Conservation (phyloP, 2,797 vertebrate genomes). For the Botia kubotai region DNA sequence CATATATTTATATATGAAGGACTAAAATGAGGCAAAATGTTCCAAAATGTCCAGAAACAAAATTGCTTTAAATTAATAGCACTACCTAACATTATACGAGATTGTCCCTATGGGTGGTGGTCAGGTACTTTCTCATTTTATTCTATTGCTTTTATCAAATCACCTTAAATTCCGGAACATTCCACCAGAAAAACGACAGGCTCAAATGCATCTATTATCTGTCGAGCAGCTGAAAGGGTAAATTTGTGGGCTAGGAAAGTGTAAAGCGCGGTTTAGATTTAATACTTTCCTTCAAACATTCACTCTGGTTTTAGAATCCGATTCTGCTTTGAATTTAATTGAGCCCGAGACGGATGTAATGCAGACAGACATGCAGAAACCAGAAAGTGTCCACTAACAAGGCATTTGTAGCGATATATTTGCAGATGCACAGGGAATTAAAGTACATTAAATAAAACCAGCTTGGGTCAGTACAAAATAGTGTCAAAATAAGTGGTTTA, state of each 20-base stretch:
- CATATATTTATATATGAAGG: too few relatives aligned
- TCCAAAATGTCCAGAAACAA: too few relatives aligned
- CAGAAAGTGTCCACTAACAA: background rate
- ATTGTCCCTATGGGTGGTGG: background rate
- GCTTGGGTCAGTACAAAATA: too few relatives aligned
- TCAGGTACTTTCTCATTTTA: conserved; percentile 14
- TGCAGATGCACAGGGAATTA: too few relatives aligned
- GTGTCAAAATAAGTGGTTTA: too few relatives aligned
- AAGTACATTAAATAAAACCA: too few relatives aligned
- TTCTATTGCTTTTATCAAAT: conserved; percentile 6
- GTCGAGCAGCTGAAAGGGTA: background rate
- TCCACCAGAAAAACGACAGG: background rate
- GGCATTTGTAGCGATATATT: background rate
- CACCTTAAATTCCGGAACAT: background rate
- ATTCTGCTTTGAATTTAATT: conserved; percentile 9
- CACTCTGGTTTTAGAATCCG: background rate
- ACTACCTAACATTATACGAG: too few relatives aligned
- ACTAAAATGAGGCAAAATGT: too few relatives aligned
- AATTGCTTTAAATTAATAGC: too few relatives aligned
- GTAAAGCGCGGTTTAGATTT: conserved; percentile 11
- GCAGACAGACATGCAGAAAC: background rate
- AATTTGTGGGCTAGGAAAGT: background rate
- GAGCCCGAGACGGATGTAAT: background rate
- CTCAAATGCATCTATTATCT: conserved; percentile 34
- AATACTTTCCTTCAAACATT: background rate